phyloP scores from a whole-genome alignment of 2,797 vertebrate genomes.

The Synanceia verrucosa region DNA sequence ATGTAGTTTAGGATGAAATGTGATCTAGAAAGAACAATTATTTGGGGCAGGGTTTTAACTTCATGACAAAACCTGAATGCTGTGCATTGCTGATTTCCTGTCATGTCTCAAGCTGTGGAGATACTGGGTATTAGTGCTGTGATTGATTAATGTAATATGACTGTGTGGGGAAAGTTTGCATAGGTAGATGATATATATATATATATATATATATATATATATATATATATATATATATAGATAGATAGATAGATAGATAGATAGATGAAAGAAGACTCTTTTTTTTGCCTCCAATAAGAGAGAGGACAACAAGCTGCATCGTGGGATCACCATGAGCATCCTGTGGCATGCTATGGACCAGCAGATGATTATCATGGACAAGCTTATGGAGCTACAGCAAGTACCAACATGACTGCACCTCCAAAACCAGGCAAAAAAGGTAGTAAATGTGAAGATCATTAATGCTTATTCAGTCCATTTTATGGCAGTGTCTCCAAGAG shows the following conservation, averaged over 20 bases:
- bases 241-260: too few species aligned
- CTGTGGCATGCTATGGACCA: neutral
- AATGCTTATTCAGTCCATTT: neutral
- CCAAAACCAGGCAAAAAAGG: constrained; percentile 28
- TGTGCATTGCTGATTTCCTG: neutral
- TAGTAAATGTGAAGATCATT: neutral
- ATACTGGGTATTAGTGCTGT: neutral
- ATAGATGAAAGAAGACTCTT: neutral
- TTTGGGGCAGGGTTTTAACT: neutral
- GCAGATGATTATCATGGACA: neutral
- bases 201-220: too few species aligned
- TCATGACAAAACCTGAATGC: neutral
- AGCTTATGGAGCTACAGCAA: neutral
- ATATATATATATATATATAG: too few species aligned
- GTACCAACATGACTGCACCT: too few species aligned
- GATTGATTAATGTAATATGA: neutral
- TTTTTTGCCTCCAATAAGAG: constrained; percentile 10
- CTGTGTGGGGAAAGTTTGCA: neutral
- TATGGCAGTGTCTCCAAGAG: neutral
- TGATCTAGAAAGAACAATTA: neutral
- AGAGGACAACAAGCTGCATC: neutral
- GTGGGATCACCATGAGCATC: neutral
- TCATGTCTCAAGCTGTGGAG: too few species aligned
- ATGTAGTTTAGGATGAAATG: neutral
- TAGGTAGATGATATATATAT: neutral